Conservation (phyloP, 2,113 vertebrate genomes). For the Phylloscopus trochilus region DNA sequence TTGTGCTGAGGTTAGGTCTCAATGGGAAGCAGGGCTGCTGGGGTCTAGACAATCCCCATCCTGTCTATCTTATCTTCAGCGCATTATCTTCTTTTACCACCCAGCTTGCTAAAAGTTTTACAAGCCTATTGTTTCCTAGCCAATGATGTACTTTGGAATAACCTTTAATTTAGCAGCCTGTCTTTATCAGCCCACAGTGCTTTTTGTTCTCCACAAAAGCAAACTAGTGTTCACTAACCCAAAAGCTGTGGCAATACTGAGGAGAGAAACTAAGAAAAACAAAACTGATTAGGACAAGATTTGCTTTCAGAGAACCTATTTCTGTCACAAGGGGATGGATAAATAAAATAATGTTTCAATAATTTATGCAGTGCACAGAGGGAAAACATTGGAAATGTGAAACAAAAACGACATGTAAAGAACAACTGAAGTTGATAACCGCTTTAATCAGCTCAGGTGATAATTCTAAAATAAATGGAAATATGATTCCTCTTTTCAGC, state of each 20-base stretch:
- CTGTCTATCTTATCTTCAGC: neutral
- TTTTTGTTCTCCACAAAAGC: slow-evolving; percentile 38
- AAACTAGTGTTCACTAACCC: slow-evolving; percentile 31
- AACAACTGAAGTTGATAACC: slow-evolving; percentile 49
- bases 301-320: slow-evolving; percentile 69
- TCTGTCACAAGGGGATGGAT: slow-evolving; percentile 67
- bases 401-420: slow-evolving; percentile 30
- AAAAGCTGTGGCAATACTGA: slow-evolving; percentile 23
- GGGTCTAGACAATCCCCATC: neutral
- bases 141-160: neutral
- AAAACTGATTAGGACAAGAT: slow-evolving; percentile 69
- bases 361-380: slow-evolving; percentile 60
- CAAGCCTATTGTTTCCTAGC: slow-evolving; percentile 14
- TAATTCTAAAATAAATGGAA: slow-evolving; percentile 70
- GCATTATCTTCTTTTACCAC: neutral
- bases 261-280: slow-evolving; percentile 63
- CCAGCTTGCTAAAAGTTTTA: neutral
- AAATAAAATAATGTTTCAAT: slow-evolving; percentile 76
- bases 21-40: neutral
- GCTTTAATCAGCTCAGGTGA: slow-evolving; percentile 66
- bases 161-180: slow-evolving; percentile 46
- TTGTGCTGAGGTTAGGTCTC: neutral
- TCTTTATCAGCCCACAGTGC: slow-evolving; percentile 34
- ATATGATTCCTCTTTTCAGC: slow-evolving; percentile 32
- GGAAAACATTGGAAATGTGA: slow-evolving; percentile 53